phyloP scores from a whole-genome alignment of 1,140 invertebrate genomes.

The Drosophila oshimai region DNA sequence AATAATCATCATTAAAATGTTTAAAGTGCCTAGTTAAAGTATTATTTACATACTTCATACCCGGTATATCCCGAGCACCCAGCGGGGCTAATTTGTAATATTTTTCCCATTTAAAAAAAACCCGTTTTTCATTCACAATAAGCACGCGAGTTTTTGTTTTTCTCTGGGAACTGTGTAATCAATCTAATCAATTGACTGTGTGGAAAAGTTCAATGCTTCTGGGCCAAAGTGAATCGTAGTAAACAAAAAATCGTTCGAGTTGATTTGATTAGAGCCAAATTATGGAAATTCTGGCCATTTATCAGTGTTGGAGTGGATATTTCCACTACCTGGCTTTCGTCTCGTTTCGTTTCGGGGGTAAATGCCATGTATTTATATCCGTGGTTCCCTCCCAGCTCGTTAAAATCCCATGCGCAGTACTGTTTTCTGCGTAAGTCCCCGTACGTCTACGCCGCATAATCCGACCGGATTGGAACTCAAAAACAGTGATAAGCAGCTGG shows the following conservation, averaged over 20 bases:
- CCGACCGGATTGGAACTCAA: background rate
- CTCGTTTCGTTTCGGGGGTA: too few relatives aligned
- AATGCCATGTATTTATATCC: background rate
- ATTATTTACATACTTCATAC: background rate
- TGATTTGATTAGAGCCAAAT: constrained; percentile 2
- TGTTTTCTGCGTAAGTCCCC: constrained; percentile 10
- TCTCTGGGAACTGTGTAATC: background rate
- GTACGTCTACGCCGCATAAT: constrained; percentile 34
- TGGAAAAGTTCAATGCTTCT: constrained; percentile 20
- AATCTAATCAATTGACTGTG: constrained; percentile 1
- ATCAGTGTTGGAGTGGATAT: constrained; percentile 11
- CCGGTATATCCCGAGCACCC: constrained; percentile 1
- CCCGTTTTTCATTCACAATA: constrained; percentile 37
- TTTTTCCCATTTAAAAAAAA: constrained; percentile 23
- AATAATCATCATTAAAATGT: constrained; percentile 7
- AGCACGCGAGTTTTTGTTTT: background rate
- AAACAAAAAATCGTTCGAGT: constrained; percentile 13
- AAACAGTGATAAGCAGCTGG: constrained; percentile 27
- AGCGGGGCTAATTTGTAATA: constrained; percentile 4
- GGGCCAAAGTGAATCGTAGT: background rate
- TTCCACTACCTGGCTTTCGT: background rate
- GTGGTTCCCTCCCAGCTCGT: background rate
- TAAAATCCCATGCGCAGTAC: constrained; percentile 9
- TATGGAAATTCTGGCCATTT: constrained; percentile 29
- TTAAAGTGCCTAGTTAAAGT: background rate